These are phyloP conservation scores for Montipora sp. DNA, from an alignment of 64 coral and sea anemone species.

Conservation along the genomic window DNA sequence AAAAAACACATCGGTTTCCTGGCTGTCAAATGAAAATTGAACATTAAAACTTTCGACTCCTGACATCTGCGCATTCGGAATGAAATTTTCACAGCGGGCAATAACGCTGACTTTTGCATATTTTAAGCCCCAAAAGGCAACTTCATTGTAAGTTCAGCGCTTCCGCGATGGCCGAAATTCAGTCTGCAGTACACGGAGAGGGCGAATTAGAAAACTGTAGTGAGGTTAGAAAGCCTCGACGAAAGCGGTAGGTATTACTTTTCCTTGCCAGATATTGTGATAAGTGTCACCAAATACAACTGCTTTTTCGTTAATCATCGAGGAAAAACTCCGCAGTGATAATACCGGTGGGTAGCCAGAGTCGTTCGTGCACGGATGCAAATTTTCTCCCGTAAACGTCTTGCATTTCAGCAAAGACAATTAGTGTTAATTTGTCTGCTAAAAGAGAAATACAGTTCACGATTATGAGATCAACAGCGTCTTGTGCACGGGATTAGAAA, in stretches of 20 bases:
- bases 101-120: neutral
- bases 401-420: neutral
- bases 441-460: neutral
- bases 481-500: neutral
- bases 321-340: neutral
- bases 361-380: neutral
- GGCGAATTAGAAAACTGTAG: neutral
- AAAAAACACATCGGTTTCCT: neutral
- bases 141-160: neutral
- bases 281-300: neutral
- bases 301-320: neutral
- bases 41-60: neutral
- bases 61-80: neutral
- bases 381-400: neutral
- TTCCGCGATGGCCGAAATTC: neutral
- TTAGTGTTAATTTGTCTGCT: conserved; percentile 10
- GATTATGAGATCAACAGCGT: conserved; percentile 4
- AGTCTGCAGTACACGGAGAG: neutral
- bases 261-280: neutral
- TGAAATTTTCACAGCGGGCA: neutral
- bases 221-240: conserved; percentile 7
- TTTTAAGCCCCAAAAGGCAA: neutral
- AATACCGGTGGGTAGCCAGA: neutral
- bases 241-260: neutral
- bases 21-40: neutral